Percentiles rank a stretch among this genome's conserved stretches.
Conservation (phyloP, 30 jellyfish, hydroid and myxozoan species). For the Hydra vulgaris region DNA sequence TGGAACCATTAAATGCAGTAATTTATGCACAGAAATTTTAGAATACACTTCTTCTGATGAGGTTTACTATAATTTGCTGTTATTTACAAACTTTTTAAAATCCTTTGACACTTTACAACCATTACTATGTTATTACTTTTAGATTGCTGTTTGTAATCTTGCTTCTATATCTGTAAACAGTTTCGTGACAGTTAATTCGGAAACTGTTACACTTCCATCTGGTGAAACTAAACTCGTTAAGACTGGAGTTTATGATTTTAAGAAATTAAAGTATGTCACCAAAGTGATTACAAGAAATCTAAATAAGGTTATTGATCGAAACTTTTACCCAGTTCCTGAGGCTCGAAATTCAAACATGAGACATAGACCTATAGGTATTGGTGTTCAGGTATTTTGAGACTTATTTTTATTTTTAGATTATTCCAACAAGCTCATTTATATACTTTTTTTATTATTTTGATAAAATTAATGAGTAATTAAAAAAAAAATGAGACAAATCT, state of each 20-base stretch:
- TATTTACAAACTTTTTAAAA: not conserved
- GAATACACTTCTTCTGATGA: constrained; percentile 96
- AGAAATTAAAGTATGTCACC: constrained; percentile 63
- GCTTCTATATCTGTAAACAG: constrained; percentile 91
- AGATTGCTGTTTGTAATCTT: constrained; percentile 98
- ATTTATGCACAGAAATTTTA: constrained; percentile 89
- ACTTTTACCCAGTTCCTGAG: constrained; percentile 78
- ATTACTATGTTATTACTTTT: not conserved
- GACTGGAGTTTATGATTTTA: constrained; percentile 55
- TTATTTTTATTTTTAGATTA: not conserved
- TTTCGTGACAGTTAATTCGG: constrained; percentile 51
- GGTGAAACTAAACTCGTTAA: constrained; percentile 25
- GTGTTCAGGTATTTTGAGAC: constrained; percentile 68
- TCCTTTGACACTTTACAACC: not conserved
- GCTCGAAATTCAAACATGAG: constrained; percentile 91
- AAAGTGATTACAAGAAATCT: constrained; percentile 76
- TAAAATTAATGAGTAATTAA: too few relatives aligned
- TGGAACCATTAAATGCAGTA: constrained; percentile 96
- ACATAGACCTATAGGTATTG: constrained; percentile 98
- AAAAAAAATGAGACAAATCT: too few relatives aligned
- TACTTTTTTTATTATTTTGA: too few relatives aligned
- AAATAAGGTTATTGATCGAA: constrained; percentile 82
- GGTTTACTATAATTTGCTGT: constrained; percentile 18
- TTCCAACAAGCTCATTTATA: too few relatives aligned
- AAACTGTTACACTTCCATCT: constrained; percentile 21